Base-by-base conservation (phyloP, 2,797 vertebrate genomes). In the Enteromius argenteus region DNA sequence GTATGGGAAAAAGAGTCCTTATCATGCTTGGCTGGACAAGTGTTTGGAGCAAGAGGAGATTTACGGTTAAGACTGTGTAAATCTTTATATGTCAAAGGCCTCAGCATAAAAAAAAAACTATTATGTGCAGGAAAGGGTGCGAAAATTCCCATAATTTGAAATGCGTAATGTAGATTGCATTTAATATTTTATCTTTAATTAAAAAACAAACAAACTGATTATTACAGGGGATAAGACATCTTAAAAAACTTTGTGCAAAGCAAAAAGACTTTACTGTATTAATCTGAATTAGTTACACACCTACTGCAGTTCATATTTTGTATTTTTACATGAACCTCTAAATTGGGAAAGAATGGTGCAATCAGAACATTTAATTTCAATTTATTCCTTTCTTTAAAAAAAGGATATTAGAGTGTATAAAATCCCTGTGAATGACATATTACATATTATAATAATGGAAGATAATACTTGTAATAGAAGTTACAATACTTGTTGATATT, bases 1-100 rank as follows among this genome's bases (percentile, higher is more conserved):
- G 95, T 95, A 96, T 96, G 94, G 95, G 94, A 94, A 96, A 94
- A 93, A 94, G 80, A 72, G 86, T 92, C 94, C 95, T 96, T 93
- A 94, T 94, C 94, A 96, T 94, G 96, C 95, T 95, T 94, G 91
- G 78, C 92, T 95, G 94, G 91, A 91, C 95, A 95, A 93, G 92
- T 92, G 94, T 92, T 93, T 92, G 93, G 94, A 94, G 93, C 91
- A 87, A 91, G 87, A 86, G 88, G 90, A 95, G 94, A 96, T 96
- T 96, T 96, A 96, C 86, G 89, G 89, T 91, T 90, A 87, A 87
- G 87, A 89, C 92, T 91, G 94, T 94, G 94, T 96, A 95, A 95
- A 96, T 94, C 94, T 94, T 92, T 90, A 91, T 89, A 84, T 91
- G 91, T 93, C 94, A 93, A 83, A 86, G 89, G 86, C 91, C 86